Evolutionary conservation across 2,113 vertebrate species (phyloP), one percentile per base, ranked within the genome.

Genomic region (Oenanthe melanoleuca): DNA sequence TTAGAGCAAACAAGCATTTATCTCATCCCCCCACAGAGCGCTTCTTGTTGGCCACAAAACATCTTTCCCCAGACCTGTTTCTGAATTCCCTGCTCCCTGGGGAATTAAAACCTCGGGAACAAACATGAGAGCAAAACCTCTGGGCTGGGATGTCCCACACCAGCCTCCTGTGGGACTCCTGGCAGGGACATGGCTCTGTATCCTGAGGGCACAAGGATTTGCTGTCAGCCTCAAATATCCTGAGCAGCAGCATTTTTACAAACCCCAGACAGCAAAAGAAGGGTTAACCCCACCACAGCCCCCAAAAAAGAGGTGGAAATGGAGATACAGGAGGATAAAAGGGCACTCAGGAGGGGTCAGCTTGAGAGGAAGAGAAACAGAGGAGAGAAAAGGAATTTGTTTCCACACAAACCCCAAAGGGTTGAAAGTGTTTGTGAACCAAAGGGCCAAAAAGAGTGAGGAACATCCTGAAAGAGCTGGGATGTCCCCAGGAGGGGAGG

Each of bases 311-410:
- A 61, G n/a, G 74, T 93, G 89, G 60, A 86, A 95, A 53, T 55
- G 42, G 74, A 88, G 88, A 88, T 86, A 50, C 12, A 61, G 66
- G 45, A 89, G 93, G 85, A 94, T 80, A 63, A 93, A 96, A 93
- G 75, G 74, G 66, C 63, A 89, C 74, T 86, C 85, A 69, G 71
- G 67, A 92, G 71, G 56, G 63, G 74, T 83, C 93, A 89, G 56
- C 63, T 55, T 49, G 74, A 88, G 88, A 85, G 71, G 79, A 80
- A 93, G 66, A 67, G 67, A 80, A 91, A 67, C 65, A 82, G 81
- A 84, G 8, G 44, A 71, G 53, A 89, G 66, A 61, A 88, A 85
- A 93, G 44, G 81, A 95, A 93, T 96, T 87, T 49, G n/a, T 53
- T 96, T 89, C 49, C 40, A 44, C 65, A 53, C 37, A 85, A 85